These are phyloP conservation scores for Hyles vespertilio DNA, from an alignment of 1,140 invertebrate genomes.

Conservation along the genomic window DNA sequence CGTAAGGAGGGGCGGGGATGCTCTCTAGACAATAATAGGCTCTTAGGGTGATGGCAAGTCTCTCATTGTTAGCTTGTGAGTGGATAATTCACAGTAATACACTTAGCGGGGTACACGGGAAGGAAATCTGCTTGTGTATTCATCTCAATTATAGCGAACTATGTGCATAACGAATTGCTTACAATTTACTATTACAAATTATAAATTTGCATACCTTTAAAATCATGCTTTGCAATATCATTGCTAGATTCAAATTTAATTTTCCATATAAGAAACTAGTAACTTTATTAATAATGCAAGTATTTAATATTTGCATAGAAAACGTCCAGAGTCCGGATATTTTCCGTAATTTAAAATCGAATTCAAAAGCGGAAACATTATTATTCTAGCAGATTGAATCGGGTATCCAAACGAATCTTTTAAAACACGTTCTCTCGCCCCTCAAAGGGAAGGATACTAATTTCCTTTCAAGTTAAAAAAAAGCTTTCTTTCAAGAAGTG, in stretches of 20 bases:
- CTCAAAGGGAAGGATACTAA: slow-evolving; percentile 73
- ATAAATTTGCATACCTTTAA: too few relatives aligned
- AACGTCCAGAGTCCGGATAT: too few relatives aligned
- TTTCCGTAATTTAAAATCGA: too few relatives aligned
- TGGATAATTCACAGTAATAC: slow-evolving; percentile 56
- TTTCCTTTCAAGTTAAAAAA: slow-evolving; percentile 71
- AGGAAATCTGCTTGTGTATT: slow-evolving; percentile 34
- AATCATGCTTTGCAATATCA: too few relatives aligned
- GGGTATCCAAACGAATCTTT: slow-evolving; percentile 62
- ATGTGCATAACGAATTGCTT: too few relatives aligned
- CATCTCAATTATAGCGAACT: too few relatives aligned
- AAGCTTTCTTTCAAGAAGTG: slow-evolving; percentile 71
- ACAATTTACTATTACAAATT: too few relatives aligned
- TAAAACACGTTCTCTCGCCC: slow-evolving; percentile 58
- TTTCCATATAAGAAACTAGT: too few relatives aligned
- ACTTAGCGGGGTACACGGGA: slow-evolving; percentile 41
- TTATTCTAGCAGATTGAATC: slow-evolving; percentile 62
- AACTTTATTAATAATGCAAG: too few relatives aligned
- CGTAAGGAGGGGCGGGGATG: slow-evolving; percentile 55
- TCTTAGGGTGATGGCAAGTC: slow-evolving; percentile 64
- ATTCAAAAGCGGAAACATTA: slow-evolving; percentile 28
- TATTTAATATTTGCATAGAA: too few relatives aligned
- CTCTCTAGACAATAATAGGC: slow-evolving; percentile 64
- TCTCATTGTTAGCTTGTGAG: slow-evolving; percentile 73
- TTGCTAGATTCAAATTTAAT: too few relatives aligned